These are phyloP conservation scores for Embiotoca jacksoni DNA, from an alignment of 2,113 vertebrate genomes.

Conservation along the genomic window DNA sequence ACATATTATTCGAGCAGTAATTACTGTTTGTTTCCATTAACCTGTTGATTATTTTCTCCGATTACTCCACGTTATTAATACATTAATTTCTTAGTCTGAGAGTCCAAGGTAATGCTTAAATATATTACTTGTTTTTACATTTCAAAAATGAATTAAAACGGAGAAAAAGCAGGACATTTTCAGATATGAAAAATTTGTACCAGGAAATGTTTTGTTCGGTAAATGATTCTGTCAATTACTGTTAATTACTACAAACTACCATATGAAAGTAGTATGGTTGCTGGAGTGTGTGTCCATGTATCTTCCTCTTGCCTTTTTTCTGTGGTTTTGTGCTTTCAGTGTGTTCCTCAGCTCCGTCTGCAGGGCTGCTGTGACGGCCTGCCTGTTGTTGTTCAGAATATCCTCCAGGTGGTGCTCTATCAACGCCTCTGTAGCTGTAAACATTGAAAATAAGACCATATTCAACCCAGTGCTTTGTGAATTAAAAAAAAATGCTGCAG, in stretches of 20 bases:
- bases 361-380: conserved; percentile 66
- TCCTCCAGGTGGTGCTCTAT: conserved; percentile 82
- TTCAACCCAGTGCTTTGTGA: neutral
- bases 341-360: conserved; percentile 72
- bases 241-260: neutral
- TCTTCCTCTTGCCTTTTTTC: conserved; percentile 67
- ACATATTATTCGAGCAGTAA: neutral
- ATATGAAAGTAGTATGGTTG: neutral
- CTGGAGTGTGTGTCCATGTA: neutral
- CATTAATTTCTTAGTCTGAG: no score
- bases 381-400: conserved; percentile 79
- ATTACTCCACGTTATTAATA: neutral
- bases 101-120: no score
- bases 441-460: no score
- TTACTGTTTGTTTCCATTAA: neutral
- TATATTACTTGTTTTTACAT: no score
- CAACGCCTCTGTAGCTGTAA: conserved; percentile 73
- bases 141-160: no score
- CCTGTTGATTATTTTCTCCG: no score
- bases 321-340: conserved; percentile 61
- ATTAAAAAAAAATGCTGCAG: neutral
- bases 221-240: neutral
- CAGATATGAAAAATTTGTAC: neutral
- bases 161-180: neutral
- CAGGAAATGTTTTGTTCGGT: no score